These are phyloP conservation scores for Hippocampus comes DNA, from an alignment of 2,113 vertebrate species.

Conservation along the genomic window DNA sequence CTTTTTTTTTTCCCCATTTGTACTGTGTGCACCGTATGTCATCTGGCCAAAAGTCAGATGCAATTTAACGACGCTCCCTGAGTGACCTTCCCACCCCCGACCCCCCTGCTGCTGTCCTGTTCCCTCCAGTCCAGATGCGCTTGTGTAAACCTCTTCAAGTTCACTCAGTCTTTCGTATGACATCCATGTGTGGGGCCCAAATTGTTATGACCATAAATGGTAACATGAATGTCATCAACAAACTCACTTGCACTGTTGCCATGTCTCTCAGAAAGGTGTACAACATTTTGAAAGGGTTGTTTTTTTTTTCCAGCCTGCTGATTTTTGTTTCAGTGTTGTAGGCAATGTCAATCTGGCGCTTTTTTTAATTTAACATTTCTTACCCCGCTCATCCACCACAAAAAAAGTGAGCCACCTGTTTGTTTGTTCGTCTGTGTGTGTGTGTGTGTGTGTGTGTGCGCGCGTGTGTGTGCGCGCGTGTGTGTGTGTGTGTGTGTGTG, in stretches of 20 bases:
- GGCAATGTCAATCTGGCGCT: neutral
- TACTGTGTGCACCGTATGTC: no score
- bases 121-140: neutral
- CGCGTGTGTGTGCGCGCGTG: no score
- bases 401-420: neutral
- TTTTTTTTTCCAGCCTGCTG: neutral
- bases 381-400: neutral
- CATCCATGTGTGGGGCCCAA: neutral
- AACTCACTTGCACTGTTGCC: neutral
- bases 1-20: no score
- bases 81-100: neutral
- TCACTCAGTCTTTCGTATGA: neutral
- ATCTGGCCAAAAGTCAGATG: no score
- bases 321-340: neutral
- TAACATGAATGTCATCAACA: neutral
- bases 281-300: neutral
- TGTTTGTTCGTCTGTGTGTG: neutral
- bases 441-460: neutral
- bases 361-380: neutral
- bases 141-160: conserved; percentile 2
- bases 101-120: neutral
- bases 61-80: neutral
- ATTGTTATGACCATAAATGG: neutral
- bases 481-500: no score
- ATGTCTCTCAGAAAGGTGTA: neutral